phyloP scores from a whole-genome alignment of 2,113 vertebrate species.

The Cairina moschata region DNA sequence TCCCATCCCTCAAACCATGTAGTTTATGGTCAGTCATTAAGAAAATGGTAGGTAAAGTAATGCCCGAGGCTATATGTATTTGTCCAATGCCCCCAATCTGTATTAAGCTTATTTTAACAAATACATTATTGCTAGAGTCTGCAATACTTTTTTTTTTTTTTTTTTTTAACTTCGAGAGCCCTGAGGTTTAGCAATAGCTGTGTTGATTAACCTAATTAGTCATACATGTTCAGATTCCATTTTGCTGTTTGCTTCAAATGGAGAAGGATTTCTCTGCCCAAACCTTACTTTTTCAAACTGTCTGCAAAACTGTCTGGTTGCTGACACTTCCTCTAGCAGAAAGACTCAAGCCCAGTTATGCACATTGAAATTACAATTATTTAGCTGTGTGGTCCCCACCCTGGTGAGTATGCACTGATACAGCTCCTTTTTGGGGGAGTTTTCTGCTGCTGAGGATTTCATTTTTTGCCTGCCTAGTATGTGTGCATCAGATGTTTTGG shows the following conservation, averaged over 20 bases:
- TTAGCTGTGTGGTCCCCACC: not conserved
- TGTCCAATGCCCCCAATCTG: not conserved
- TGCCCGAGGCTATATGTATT: not conserved
- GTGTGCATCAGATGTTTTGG: fast-evolving
- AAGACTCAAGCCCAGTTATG: fast-evolving
- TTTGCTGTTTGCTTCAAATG: not conserved
- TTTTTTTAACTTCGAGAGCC: too few species aligned
- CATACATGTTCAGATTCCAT: not conserved
- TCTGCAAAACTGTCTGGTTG: not conserved
- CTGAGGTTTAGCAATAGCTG: not conserved
- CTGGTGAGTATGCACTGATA: fast-evolving
- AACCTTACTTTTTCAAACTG: not conserved
- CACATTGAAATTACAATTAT: not conserved
- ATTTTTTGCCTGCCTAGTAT: fast-evolving
- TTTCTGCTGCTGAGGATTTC: not conserved
- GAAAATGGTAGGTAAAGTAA: not conserved
- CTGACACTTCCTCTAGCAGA: not conserved
- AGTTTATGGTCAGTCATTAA: not conserved
- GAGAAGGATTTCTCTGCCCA: not conserved
- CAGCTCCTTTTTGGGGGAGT: fast-evolving
- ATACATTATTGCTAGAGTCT: not conserved
- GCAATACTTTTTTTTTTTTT: not conserved
- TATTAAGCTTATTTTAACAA: not conserved
- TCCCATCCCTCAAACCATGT: not conserved
- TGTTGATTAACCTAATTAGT: not conserved